Base-by-base conservation (phyloP, 1,140 invertebrate species). In the Solenopsis fugax region DNA sequence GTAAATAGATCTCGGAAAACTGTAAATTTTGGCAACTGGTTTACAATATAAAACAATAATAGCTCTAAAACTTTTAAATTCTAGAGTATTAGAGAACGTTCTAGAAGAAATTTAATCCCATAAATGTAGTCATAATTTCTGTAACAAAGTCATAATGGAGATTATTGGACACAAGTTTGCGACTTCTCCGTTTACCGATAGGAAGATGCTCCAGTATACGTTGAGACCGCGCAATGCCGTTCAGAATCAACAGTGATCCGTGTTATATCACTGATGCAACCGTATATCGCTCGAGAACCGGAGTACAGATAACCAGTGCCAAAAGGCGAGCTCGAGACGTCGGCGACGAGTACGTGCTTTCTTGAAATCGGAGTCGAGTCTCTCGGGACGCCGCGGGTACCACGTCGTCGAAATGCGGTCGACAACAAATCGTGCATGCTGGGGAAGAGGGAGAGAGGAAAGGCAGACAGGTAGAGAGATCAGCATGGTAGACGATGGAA, bases 401-500 rank as follows among this genome's bases (percentile, higher is more conserved):
- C 18, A 73, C 0, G 10, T 37, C 6, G 4, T 56, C 52, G 24
- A 34, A 34, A 34, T 4, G 16, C 29, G 18, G 0, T 7, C 69
- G 9, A n/a, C 7, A 21, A 76, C 16, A 45, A 60, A 62, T 62
- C 21, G n/a, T 45, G 37, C 37, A 45, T 45, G 73, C 16, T 2
- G 12, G 10, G 4, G 34, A 1, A 10, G 18, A 12, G 7, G 64
- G 18, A 5, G 34, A 5, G 41, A 1, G 12, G n/a, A 21, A 5
- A 1, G 21, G 21, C 12, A 48, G 6, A n/a, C 10, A 45, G 21
- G 34, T 12, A 45, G 10, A 4, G 9, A n/a, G 29, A 10, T 12
- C 24, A n/a, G 60, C 87, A 90, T 88, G 92, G 81, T 86, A 86
- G 77, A 86, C 85, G 78, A 85, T 48, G 16, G n/a, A 45, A 4